These are phyloP conservation scores for Polyergus mexicanus DNA, from an alignment of 1,140 invertebrate genomes.

Conservation along the genomic window DNA sequence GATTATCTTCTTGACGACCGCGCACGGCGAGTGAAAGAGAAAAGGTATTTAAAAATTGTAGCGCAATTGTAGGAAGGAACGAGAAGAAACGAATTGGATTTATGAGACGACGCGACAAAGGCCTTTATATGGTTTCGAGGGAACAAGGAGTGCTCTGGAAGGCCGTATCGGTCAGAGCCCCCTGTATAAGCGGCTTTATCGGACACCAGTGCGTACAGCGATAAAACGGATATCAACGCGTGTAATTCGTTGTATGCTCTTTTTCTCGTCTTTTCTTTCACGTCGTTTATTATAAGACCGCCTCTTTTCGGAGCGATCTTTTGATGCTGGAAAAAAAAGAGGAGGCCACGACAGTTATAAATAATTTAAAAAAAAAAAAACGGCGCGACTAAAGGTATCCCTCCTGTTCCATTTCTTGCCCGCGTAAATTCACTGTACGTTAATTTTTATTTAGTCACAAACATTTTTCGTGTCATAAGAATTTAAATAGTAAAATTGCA, in stretches of 20 bases:
- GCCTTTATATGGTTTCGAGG: conserved; percentile 66
- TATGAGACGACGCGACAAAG: conserved; percentile 49
- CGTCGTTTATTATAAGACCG: neutral
- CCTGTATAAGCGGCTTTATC: conserved; percentile 70
- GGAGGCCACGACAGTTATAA: neutral
- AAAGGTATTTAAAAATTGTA: conserved; percentile 11
- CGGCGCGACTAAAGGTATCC: neutral
- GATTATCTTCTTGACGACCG: neutral
- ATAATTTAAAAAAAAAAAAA: conserved; percentile 17
- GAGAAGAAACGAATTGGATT: neutral
- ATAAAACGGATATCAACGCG: conserved; percentile 69
- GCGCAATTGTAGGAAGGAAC: neutral
- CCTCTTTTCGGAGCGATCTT: neutral
- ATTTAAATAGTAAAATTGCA: neutral
- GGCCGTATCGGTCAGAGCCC: conserved; percentile 78
- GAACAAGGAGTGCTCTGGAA: conserved; percentile 52
- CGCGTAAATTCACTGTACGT: neutral
- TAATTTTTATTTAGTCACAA: neutral
- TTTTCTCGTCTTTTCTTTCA: conserved; percentile 28
- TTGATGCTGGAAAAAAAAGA: neutral
- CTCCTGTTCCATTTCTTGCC: neutral
- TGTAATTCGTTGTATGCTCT: conserved; percentile 61
- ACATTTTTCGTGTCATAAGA: neutral
- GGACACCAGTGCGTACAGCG: conserved; percentile 65
- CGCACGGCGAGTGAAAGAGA: neutral